Evolutionary conservation across 2,113 vertebrate species (phyloP), one percentile per base, ranked within the genome.

Genomic region (Brachypteracias leptosomus): DNA sequence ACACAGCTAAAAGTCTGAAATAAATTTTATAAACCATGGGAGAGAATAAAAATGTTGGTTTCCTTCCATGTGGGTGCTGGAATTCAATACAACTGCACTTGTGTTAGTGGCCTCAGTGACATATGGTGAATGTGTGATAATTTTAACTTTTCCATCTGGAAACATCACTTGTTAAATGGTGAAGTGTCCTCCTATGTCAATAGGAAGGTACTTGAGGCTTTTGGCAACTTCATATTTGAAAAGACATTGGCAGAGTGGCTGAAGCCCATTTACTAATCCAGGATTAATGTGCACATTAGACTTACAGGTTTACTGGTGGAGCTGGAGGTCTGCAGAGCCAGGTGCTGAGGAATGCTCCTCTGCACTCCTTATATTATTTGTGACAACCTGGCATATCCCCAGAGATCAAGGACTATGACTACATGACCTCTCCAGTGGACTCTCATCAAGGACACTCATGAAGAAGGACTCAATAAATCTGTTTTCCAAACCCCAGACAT

Each of bases 361-460:
- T 16, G n/a, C 7, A 2, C 2, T 55, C 3, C 33, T 51, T 44
- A 0, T 1, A 2, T 14, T 51, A 9, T 15, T 29, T 38, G 36
- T 58, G 54, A 26, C 40, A 42, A 18, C 18, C 46, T 11, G 8
- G 11, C 31, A 5, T 31, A n/a, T 54, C 59, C 52, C 44, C 31
- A 47, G 44, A 77, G 58, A 6, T 42, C 46, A n/a, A 29, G 73
- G 61, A 73, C 20, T 5, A 7, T 1, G 20, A 38, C n/a, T 2
- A 2, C 1, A 0, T 28, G 26, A 36, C 40, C 14, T 11, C 28
- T 62, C n/a, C 16, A 3, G 6, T 15, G 29, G 24, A 11, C 70
- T 85, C 26, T 24, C 6, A 18, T 55, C 52, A 44, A 36, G 52
- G 40, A 38, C 40, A 5, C 17, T 28, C 15, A 14, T 10, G 55